Conservation (phyloP, 2,113 vertebrate species). For the Marcusenius ussheri region DNA sequence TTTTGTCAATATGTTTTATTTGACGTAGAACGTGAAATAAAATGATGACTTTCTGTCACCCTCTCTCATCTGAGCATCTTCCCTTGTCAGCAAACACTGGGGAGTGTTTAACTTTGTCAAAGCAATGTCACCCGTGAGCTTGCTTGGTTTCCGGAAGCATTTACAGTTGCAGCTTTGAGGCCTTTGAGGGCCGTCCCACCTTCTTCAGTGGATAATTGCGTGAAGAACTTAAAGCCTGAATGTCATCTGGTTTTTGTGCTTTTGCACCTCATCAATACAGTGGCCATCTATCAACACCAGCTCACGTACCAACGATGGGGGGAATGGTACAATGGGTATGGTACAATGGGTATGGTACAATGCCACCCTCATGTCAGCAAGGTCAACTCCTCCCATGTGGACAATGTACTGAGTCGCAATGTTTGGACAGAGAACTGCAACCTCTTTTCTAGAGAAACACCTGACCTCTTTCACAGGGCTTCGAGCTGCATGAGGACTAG, state of each 20-base stretch:
- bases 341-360: not conserved
- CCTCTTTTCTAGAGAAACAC: not conserved
- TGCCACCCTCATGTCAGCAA: too few relatives aligned
- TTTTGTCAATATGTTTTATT: not conserved
- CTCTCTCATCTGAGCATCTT: not conserved
- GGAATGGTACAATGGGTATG: not conserved
- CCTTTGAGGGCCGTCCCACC: not conserved
- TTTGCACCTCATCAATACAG: not conserved
- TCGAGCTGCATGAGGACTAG: not conserved
- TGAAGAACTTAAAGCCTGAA: not conserved
- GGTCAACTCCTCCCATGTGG: too few relatives aligned
- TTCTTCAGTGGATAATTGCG: not conserved
- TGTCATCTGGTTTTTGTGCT: not conserved
- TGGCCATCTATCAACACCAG: not conserved
- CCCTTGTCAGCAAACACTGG: not conserved
- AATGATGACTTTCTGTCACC: not conserved
- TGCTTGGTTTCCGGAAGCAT: not conserved
- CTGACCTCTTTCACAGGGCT: not conserved
- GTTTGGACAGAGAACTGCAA: not conserved
- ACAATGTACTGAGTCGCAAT: not conserved
- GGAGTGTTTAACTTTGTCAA: not conserved
- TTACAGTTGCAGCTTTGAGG: not conserved
- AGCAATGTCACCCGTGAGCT: not conserved
- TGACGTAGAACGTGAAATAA: not conserved
- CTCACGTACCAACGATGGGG: not conserved